Evolutionary conservation across 2,113 vertebrate genomes (phyloP).

Genomic region (Eidolon helvum): DNA sequence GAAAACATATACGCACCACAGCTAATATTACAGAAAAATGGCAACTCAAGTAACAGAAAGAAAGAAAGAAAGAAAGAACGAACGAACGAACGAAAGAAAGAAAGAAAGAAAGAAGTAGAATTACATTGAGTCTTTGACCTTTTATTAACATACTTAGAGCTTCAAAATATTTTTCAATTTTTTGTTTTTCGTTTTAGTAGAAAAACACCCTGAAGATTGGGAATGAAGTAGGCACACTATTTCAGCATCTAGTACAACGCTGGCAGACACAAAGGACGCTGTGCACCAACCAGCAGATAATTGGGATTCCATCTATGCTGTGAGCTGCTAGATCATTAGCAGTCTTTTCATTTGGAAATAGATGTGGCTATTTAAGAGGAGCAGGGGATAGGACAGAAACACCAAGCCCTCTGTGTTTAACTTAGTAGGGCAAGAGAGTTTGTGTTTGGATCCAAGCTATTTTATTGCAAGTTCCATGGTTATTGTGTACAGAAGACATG

Average conservation of each 20-base stretch:
- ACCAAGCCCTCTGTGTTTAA: background rate
- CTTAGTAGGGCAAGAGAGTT: background rate
- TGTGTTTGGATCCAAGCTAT: background rate
- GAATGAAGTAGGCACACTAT: background rate
- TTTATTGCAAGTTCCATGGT: background rate
- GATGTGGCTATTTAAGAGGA: background rate
- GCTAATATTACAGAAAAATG: constrained; percentile 18
- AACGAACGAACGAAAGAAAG: too few relatives aligned
- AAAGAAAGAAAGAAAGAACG: too few relatives aligned
- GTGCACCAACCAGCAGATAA: constrained; percentile 23
- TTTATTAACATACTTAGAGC: background rate
- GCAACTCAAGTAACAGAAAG: background rate
- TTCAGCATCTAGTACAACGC: background rate
- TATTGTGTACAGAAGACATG: background rate
- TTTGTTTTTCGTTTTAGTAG: background rate
- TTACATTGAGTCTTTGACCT: constrained; percentile 2
- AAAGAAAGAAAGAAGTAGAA: background rate
- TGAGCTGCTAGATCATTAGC: constrained; percentile 38
- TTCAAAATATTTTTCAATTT: constrained; percentile 12
- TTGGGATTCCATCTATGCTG: background rate
- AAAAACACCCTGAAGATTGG: constrained; percentile 46
- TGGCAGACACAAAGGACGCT: constrained; percentile 31
- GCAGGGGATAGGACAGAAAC: background rate
- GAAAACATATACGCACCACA: background rate
- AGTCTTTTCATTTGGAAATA: constrained; percentile 42